Base-by-base conservation (phyloP, 2,113 vertebrate genomes). In the Sebastes fasciatus region DNA sequence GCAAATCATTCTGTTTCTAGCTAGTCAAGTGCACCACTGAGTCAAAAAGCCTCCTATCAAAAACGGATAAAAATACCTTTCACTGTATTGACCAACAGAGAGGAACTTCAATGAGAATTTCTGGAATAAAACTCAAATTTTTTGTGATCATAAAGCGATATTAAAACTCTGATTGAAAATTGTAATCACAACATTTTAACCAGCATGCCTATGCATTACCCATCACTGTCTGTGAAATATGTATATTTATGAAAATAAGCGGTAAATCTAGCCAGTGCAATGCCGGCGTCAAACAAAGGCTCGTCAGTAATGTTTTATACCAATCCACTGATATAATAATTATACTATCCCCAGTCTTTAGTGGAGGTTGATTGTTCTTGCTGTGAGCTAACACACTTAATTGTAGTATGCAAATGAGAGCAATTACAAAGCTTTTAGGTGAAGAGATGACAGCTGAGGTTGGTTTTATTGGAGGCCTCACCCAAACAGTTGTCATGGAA, bases 351-450 rank as follows among this genome's bases (percentile, higher is more conserved):
- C 87, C 90, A 91, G 90, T 95, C 93, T 91, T 95, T 90, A 95
- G 93, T 92, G 96, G 96, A 97, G 97, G 97, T 97, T 98, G 97
- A 97, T 98, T 98, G 96, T 96, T 98, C 97, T 98, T 96, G 96
- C 98, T 97, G 97, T 97, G 97, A 99, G 98, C 97, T 98, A 97
- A 98, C 97, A 97, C 97, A 97, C 97, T 97, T 99, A 99, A 99
- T 99, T 99, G 98, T 98, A 96, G 96, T 99, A 99, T 99, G 98
- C 97, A 99, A 99, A 99, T 99, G 97, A 99, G 97, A 99, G 98
- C 97, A 99, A 99, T 99, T 99, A 99, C 97, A 98, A 99, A 98
- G 97, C 98, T 99, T 99, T 99, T 99, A 99, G 98, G 97, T 98
- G 97, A 98, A 97, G 96, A 96, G 97, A 97, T 98, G 97, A 98